Evolutionary conservation across 2,888 invertebrate genomes (phyloP).

Genomic region (Yponomeuta sedellus): DNA sequence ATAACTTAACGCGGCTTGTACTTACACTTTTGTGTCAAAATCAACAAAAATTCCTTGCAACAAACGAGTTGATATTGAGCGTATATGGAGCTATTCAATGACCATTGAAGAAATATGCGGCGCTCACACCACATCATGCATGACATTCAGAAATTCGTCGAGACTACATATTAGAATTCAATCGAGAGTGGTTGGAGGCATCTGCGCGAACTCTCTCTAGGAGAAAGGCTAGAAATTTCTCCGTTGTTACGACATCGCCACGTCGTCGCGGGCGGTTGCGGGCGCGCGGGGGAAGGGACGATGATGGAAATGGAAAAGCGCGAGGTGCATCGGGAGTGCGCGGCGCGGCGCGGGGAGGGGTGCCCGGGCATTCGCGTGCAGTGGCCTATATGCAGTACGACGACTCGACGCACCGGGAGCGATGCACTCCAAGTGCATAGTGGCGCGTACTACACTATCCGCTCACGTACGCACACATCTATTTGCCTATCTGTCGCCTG

Average conservation of each 20-base stretch:
- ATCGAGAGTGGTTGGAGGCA: conserved; percentile 27
- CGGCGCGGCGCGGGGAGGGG: conserved; percentile 23
- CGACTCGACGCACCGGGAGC: conserved; percentile 74
- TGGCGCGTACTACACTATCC: conserved; percentile 54
- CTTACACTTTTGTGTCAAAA: background rate
- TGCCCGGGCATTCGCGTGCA: conserved; percentile 70
- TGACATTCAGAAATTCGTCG: background rate
- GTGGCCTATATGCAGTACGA: conserved; percentile 77
- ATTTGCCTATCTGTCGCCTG: conserved; percentile 47
- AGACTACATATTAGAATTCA: conserved; percentile 24
- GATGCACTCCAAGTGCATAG: conserved; percentile 72
- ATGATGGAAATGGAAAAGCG: conserved; percentile 72
- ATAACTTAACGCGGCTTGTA: background rate
- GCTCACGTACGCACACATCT: conserved; percentile 61
- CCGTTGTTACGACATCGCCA: conserved; percentile 52
- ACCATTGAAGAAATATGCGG: background rate
- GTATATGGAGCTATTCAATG: background rate
- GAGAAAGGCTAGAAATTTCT: conserved; percentile 63
- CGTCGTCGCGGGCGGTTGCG: conserved; percentile 32
- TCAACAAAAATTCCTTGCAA: background rate
- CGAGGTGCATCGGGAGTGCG: conserved; percentile 50
- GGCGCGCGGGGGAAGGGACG: conserved; percentile 50
- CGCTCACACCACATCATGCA: background rate
- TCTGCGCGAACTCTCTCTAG: conserved; percentile 24
- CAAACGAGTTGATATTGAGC: background rate